phyloP scores from a whole-genome alignment of 2,797 vertebrate species.

The Sebastes kiyomatsui region DNA sequence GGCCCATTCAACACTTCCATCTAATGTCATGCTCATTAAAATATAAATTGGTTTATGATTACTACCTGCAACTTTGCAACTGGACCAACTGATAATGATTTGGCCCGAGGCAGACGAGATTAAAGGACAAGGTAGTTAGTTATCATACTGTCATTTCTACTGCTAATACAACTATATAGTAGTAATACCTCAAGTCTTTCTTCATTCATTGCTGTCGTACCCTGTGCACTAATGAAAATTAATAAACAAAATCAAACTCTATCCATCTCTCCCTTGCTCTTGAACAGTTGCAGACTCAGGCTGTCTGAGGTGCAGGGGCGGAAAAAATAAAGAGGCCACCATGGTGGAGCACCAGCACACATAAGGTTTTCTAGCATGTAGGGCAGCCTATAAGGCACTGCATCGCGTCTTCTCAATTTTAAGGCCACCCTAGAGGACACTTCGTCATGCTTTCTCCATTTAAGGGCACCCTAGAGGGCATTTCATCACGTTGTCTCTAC shows the following conservation, averaged over 20 bases:
- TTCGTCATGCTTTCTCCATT: too few relatives aligned
- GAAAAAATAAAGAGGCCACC: too few relatives aligned
- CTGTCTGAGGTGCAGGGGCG: too few relatives aligned
- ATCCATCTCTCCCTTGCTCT: background rate
- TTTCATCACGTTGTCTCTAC: too few relatives aligned
- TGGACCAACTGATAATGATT: constrained; percentile 57
- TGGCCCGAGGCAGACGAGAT: constrained; percentile 46
- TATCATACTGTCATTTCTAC: constrained; percentile 4
- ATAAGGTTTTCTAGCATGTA: too few relatives aligned
- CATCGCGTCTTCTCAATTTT: too few relatives aligned
- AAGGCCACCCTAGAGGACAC: too few relatives aligned
- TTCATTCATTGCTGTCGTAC: background rate
- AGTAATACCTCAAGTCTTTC: background rate
- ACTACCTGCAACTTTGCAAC: constrained; percentile 65
- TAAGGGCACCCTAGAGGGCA: too few relatives aligned
- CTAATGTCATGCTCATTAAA: constrained; percentile 77
- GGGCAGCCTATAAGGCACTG: too few relatives aligned
- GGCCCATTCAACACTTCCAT: constrained; percentile 67
- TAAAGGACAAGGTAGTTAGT: constrained; percentile 35
- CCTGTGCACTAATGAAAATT: constrained; percentile 1
- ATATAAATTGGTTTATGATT: constrained; percentile 75
- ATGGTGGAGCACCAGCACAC: too few relatives aligned
- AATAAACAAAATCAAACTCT: background rate
- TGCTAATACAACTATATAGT: background rate
- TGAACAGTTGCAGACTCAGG: background rate